Base-by-base conservation (phyloP, 2,797 vertebrate species). In the Hoplostethus mediterraneus region DNA sequence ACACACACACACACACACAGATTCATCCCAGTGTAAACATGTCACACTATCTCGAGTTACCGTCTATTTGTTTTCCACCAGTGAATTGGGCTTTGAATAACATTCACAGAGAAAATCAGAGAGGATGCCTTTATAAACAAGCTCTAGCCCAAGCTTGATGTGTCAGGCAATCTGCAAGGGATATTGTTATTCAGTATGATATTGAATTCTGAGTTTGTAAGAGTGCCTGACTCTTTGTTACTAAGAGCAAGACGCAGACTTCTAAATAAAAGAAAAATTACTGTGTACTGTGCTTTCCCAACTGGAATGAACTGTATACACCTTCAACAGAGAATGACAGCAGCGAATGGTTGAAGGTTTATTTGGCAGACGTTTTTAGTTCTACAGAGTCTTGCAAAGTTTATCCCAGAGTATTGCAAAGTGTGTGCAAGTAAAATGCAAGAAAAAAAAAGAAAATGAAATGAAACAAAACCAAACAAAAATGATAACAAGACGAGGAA, bases 1-100 rank as follows among this genome's bases (percentile, higher is more conserved):
- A 54, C 21, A 33, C 33, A 42, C 40, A 54, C 55, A 63, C 14
- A 17, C 42, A 53, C 55, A 54, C 62, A 63, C 40, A 71, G 30
- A 48, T 55, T 31, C 17, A 9, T 54, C n/a, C 58, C 47, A 14
- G 40, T 80, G 33, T 62, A 74, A 60, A 71, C 57, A 40, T 69
- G 73, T 64, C 62, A 51, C 45, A 49, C n/a, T 55, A 11, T 73
- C 74, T 65, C 4, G 0, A 49, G 64, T 80, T 49, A 65, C 63
- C 47, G 49, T 67, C 78, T 83, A 59, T 73, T 70, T 45, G 73
- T 62, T 71, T 59, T 73, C 67, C 45, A 51, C 33, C 40, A 57
- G 42, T 62, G 54, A 21, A 21, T 82, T 71, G 75, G 70, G 62
- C 74, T 80, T 66, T 80, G 31, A 79, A 71, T 21, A 73, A 44